phyloP scores from a whole-genome alignment of 1,140 invertebrate species.

The Meloidogyne hapla region DNA sequence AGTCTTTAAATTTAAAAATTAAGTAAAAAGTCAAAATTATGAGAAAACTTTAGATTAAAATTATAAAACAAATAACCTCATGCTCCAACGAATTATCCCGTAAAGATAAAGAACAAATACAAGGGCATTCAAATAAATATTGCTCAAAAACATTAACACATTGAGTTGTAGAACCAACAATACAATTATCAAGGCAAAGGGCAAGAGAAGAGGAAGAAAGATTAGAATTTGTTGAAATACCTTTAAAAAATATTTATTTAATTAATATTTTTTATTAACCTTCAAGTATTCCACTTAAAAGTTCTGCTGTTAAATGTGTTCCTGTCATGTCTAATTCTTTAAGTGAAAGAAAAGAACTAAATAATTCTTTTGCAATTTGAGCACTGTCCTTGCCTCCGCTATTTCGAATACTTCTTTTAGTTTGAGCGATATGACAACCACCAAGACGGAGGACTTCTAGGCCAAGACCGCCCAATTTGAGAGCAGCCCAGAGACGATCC shows the following conservation, averaged over 20 bases:
- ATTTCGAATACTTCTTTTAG: background rate
- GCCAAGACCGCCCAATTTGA: constrained; percentile 62
- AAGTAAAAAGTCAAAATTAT: background rate
- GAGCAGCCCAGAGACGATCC: constrained; percentile 57
- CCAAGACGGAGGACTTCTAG: constrained; percentile 45
- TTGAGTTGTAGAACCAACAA: constrained; percentile 41
- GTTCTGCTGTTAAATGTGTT: constrained; percentile 48
- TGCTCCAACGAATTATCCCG: constrained; percentile 56
- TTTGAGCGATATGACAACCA: constrained; percentile 35
- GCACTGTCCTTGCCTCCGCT: constrained; percentile 42
- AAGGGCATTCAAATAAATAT: constrained; percentile 42
- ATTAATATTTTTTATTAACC: constrained; percentile 24
- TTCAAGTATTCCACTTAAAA: constrained; percentile 54
- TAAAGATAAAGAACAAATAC: constrained; percentile 44
- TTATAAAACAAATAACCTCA: constrained; percentile 35
- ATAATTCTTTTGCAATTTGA: constrained; percentile 42
- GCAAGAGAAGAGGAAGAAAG: background rate
- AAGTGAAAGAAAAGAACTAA: constrained; percentile 44
- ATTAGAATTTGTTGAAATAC: constrained; percentile 7
- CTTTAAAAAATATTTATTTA: constrained; percentile 20
- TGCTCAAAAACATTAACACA: constrained; percentile 48
- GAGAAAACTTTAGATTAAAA: background rate
- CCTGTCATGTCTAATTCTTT: constrained; percentile 39
- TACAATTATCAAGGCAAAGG: constrained; percentile 17
- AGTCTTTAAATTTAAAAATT: constrained; percentile 10